phyloP scores from a whole-genome alignment of 1,140 invertebrate genomes.

The Camponotus vicinus region DNA sequence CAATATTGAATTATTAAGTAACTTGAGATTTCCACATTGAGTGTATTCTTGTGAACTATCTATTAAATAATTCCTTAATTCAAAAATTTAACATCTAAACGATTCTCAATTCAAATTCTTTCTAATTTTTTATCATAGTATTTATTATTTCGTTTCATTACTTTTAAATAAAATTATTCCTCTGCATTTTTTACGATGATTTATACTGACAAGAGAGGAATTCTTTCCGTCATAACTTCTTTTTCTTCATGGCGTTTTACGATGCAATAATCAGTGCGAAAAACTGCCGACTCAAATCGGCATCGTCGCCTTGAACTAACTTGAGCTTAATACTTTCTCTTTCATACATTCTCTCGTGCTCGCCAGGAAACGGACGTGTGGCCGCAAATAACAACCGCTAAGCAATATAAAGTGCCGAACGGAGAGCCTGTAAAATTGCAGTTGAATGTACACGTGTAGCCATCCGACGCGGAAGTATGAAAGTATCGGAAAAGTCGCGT shows the following conservation, averaged over 20 bases:
- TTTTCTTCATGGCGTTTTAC: slow-evolving; percentile 11
- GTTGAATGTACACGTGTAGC: slow-evolving; percentile 63
- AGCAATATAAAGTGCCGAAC: slow-evolving; percentile 63
- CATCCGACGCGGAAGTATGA: slow-evolving; percentile 59
- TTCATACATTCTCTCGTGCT: slow-evolving; percentile 1
- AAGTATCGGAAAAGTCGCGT: slow-evolving; percentile 60
- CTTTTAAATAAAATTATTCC: background rate
- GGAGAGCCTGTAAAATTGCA: slow-evolving; percentile 63
- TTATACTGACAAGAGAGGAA: background rate
- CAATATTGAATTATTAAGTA: background rate
- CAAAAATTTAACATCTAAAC: background rate
- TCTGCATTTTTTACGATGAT: background rate
- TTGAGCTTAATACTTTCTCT: slow-evolving; percentile 40
- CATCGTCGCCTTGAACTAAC: slow-evolving; percentile 31
- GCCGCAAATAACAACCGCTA: slow-evolving; percentile 62
- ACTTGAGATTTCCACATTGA: background rate
- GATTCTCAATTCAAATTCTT: background rate
- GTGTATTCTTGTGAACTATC: background rate
- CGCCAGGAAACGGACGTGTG: slow-evolving; percentile 40
- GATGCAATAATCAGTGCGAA: slow-evolving; percentile 45
- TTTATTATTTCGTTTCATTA: background rate
- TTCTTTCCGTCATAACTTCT: slow-evolving; percentile 24
- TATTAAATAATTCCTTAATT: background rate
- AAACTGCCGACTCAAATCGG: slow-evolving; percentile 38
- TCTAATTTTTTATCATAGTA: background rate